Evolutionary conservation across 2,113 vertebrate species (phyloP), one percentile per base, ranked within the genome.

Genomic region (Perca flavescens): DNA sequence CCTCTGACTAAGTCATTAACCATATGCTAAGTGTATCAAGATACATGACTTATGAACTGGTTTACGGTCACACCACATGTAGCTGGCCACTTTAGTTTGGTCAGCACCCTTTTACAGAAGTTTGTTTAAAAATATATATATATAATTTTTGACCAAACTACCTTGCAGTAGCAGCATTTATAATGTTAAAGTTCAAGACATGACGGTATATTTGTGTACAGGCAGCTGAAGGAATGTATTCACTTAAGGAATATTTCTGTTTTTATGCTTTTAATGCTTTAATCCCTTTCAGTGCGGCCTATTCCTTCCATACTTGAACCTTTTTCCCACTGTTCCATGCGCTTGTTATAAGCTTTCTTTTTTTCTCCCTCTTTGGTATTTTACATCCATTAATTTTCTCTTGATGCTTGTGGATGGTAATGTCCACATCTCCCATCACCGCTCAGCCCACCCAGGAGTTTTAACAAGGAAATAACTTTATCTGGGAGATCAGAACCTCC

Each of bases 401-500:
- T 64, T 60, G 13, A 28, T 80, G 25, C 21, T 12, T 79, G 76
- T 36, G 40, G 40, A 73, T 40, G 21, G 47, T 70, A 43, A 54
- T 74, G 57, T 56, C 72, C 52, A 79, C 49, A 63, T 58, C 17
- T 28, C n/a, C 47, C 71, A n/a, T 82, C 77, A 69, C 5, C 54
- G 56, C 28, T 56, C 75, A 63, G 74, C 72, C 83, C 85, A 79
- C 87, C 77, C 52, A 79, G 67, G 62, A 80, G 28, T 72, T 43
- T 67, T n/a, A 68, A 74, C 65, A 11, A 14, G 15, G 54, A 56
- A 58, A 79, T 40, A 65, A 49, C 19, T 82, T 72, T 12, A 25
- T 74, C 54, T 65, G 63, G 56, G 65, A 68, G 64, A 68, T 72
- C 54, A 78, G 75, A 83, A 70, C 7, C 49, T 84, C 10, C 46